Percentiles rank a stretch among this genome's conserved stretches.
Evolutionary conservation across 2,797 vertebrate species (phyloP).

Genomic region (Falco columbarius): DNA sequence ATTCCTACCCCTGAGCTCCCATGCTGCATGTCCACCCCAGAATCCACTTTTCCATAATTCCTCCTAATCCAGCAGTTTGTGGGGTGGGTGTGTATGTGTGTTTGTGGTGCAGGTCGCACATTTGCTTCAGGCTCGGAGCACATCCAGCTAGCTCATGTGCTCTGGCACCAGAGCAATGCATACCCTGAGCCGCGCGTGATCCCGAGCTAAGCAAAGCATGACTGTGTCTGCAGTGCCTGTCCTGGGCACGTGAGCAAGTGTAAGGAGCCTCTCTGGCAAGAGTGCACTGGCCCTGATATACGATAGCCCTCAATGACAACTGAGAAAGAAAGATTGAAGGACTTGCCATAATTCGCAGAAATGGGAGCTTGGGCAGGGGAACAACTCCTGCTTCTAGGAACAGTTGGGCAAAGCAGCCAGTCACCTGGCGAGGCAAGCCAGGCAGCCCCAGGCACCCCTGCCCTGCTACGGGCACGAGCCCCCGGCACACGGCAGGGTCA

Average conservation of each 20-base stretch:
- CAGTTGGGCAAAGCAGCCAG: fast-evolving
- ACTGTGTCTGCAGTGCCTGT: neutral
- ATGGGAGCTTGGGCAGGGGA: neutral
- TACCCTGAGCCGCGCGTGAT: neutral
- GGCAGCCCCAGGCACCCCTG: neutral
- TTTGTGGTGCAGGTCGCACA: neutral
- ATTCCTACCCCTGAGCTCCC: neutral
- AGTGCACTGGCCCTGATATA: neutral
- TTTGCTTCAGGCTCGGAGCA: neutral
- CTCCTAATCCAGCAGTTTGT: neutral
- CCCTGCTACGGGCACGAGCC: neutral
- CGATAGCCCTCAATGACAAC: neutral
- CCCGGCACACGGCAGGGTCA: fast-evolving
- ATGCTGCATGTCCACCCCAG: neutral
- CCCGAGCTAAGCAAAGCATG: neutral
- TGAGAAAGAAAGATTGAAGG: neutral
- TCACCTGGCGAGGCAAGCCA: fast-evolving
- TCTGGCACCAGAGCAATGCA: neutral
- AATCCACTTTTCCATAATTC: neutral
- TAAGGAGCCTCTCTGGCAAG: neutral
- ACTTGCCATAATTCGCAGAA: neutral
- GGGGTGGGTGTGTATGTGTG: too few relatives aligned
- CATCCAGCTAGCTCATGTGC: neutral
- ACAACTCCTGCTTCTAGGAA: neutral
- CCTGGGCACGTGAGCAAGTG: neutral